phyloP scores from a whole-genome alignment of 2,888 invertebrate species.

The Danaus chrysippus region DNA sequence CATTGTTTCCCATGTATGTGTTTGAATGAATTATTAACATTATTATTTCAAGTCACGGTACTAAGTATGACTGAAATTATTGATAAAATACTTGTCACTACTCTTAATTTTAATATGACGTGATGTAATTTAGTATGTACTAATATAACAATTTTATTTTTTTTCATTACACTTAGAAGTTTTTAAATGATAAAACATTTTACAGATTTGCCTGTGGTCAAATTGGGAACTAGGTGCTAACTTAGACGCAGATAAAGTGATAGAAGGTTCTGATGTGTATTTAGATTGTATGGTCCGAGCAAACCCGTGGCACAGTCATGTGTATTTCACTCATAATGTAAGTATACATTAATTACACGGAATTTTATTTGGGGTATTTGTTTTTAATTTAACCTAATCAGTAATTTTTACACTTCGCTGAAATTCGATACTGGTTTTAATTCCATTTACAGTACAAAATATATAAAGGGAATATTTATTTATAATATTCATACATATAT shows the following conservation, averaged over 20 bases:
- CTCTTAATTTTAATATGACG: too few species aligned
- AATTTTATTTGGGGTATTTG: background rate
- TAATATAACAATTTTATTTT: too few species aligned
- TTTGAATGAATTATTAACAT: background rate
- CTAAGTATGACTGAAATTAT: too few species aligned
- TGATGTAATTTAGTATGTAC: too few species aligned
- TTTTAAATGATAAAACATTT: background rate
- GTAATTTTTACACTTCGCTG: background rate
- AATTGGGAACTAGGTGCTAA: constrained; percentile 86
- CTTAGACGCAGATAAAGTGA: constrained; percentile 84
- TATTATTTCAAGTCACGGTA: too few species aligned
- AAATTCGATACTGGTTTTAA: too few species aligned
- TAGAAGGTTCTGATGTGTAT: constrained; percentile 90
- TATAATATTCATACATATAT: too few species aligned
- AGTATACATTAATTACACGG: constrained; percentile 39
- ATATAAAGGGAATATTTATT: too few species aligned
- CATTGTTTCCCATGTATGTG: background rate
- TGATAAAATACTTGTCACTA: too few species aligned
- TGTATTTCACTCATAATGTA: constrained; percentile 84
- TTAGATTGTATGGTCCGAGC: constrained; percentile 89
- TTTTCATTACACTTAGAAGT: too few species aligned
- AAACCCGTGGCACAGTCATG: constrained; percentile 85
- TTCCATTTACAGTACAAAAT: too few species aligned
- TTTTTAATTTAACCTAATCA: background rate
- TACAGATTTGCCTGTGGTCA: constrained; percentile 85